A percentile compares a stretch with the other conserved stretches of the same genome.
Evolutionary conservation across 2,888 invertebrate species (phyloP).

Genomic region (Blera fallax): DNA sequence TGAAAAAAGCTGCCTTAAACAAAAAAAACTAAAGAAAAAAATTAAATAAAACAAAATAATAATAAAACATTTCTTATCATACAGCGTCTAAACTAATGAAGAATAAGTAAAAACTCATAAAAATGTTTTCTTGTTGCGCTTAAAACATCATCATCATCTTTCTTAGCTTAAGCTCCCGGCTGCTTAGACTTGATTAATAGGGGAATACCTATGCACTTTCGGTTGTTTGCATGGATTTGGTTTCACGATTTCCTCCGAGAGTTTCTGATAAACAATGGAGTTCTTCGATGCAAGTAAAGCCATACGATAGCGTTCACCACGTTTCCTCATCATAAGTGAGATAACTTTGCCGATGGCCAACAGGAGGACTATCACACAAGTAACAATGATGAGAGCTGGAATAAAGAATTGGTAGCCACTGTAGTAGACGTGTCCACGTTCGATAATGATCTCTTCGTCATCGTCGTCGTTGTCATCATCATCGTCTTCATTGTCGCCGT

Average conservation of each 20-base stretch:
- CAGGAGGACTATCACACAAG: slow-evolving; percentile 84
- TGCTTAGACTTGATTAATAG: slow-evolving; percentile 83
- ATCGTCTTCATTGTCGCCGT: slow-evolving; percentile 75
- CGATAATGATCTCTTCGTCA: slow-evolving; percentile 80
- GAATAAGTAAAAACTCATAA: slow-evolving; percentile 44
- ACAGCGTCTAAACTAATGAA: slow-evolving; percentile 52
- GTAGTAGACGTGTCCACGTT: slow-evolving; percentile 81
- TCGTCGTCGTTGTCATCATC: slow-evolving; percentile 74
- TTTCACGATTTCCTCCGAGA: slow-evolving; percentile 89
- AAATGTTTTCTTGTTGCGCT: slow-evolving; percentile 56
- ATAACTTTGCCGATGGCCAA: slow-evolving; percentile 83
- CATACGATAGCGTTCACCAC: slow-evolving; percentile 82
- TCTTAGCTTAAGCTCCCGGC: slow-evolving; percentile 30
- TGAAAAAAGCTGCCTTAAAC: slow-evolving; percentile 31
- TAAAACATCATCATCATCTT: slow-evolving; percentile 47
- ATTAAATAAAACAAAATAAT: slow-evolving; percentile 45
- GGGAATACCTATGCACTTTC: slow-evolving; percentile 86
- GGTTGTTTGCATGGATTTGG: slow-evolving; percentile 84
- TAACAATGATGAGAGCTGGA: slow-evolving; percentile 84
- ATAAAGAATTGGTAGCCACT: slow-evolving; percentile 83
- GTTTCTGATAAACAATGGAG: slow-evolving; percentile 88
- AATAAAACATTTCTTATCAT: slow-evolving; percentile 51
- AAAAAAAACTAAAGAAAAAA: slow-evolving; percentile 8
- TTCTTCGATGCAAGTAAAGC: slow-evolving; percentile 81
- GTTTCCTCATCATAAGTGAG: slow-evolving; percentile 83